phyloP scores from a whole-genome alignment of 2,888 invertebrate genomes.

The Lasioglossum morio region DNA sequence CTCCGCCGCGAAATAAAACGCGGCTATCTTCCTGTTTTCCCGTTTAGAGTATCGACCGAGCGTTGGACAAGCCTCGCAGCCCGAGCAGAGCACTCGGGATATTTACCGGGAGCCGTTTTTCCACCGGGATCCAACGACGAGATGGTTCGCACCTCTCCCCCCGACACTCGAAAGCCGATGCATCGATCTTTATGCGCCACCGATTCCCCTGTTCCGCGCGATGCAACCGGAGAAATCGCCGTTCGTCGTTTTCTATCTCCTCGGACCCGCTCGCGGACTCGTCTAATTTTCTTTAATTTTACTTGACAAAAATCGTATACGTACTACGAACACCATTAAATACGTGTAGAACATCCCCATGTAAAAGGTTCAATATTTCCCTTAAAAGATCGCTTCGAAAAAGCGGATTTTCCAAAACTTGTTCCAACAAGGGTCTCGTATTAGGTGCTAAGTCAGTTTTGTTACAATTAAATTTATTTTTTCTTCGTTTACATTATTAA shows the following conservation, averaged over 20 bases:
- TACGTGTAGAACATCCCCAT: too few species aligned
- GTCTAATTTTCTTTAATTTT: too few species aligned
- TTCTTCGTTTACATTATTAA: too few species aligned
- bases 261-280: not conserved
- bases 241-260: not conserved
- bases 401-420: too few species aligned
- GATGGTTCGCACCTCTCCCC: not conserved
- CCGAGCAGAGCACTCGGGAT: constrained; percentile 35
- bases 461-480: too few species aligned
- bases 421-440: too few species aligned
- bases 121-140: not conserved
- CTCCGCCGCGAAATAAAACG: constrained; percentile 44
- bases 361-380: too few species aligned
- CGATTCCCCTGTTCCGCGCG: not conserved
- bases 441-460: too few species aligned
- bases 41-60: constrained; percentile 47
- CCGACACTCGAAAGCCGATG: not conserved
- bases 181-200: constrained; percentile 26
- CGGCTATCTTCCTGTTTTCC: constrained; percentile 42
- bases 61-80: constrained; percentile 18
- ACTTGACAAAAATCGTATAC: too few species aligned
- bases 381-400: too few species aligned
- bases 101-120: constrained; percentile 45
- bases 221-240: not conserved
- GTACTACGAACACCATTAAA: too few species aligned